Base-by-base conservation (phyloP, 1,140 invertebrate genomes). In the Drosophila baimaii region DNA sequence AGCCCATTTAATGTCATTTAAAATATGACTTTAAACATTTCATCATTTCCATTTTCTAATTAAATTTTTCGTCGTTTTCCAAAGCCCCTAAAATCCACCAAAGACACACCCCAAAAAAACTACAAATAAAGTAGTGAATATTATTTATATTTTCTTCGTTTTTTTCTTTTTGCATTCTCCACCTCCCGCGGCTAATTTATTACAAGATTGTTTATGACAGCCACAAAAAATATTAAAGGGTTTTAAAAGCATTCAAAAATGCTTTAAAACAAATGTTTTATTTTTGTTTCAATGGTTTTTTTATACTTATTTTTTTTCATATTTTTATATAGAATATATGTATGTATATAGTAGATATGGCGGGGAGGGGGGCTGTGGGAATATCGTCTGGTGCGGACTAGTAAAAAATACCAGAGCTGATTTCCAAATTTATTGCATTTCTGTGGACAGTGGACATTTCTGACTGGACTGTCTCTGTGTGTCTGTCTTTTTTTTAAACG, bases 151-250 rank as follows among this genome's bases (percentile, higher is more conserved):
- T 52, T 52, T 52, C 10, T 31, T 29, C 1, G n/a, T 37, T 21
- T 17, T 13, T 21, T 21, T 31, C 2, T 31, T 55, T 29, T 35
- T n/a, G 17, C 23, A 21, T 74, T 74, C 33, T 13, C 27, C 10
- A 27, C 47, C 33, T 55, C 46, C 49, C 3, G 39, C 58, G 44
- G 23, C 66, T 89, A 84, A 89, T 89, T 89, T 89, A 88, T 88
- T 89, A 79, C 80, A 75, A 89, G 65, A 89, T 75, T 81, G 73
- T 89, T 89, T 89, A 89, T 89, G 84, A 89, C 84, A 89, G 84
- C 77, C 81, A 84, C 62, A 81, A 81, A 85, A 83, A 85, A 77
- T 88, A 83, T 77, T 89, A 79, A 89, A 84, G 74, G 80, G 80
- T 84, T 80, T 82, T 88, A 76, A 83, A 79, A 83, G 79, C 79